A percentile compares a stretch with the other conserved stretches of the same genome.
Conservation (phyloP, 2,113 vertebrate species). For the Notarius lentiginosus region DNA sequence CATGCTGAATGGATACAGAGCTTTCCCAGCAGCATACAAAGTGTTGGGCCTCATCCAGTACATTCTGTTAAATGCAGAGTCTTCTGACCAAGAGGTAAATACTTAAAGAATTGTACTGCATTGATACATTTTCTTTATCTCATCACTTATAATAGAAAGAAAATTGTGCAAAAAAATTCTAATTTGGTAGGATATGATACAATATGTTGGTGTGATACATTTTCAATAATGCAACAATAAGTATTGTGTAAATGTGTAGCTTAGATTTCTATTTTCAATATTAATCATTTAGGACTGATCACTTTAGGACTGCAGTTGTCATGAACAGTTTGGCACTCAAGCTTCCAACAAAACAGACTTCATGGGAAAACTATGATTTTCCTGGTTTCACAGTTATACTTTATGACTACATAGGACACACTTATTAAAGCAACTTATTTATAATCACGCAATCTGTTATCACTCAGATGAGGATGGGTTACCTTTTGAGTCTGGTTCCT, state of each 20-base stretch:
- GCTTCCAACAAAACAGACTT: too few species aligned
- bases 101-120: background rate
- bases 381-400: too few species aligned
- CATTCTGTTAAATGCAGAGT: conserved; percentile 66
- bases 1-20: conserved; percentile 74
- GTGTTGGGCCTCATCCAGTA: conserved; percentile 73
- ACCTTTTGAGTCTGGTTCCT: too few species aligned
- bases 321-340: too few species aligned
- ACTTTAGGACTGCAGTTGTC: too few species aligned
- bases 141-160: background rate
- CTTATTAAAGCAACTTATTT: too few species aligned
- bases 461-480: too few species aligned
- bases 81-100: conserved; percentile 54
- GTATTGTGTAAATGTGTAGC: background rate
- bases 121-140: background rate
- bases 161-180: background rate
- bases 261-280: background rate
- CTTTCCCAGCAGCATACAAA: conserved; percentile 71
- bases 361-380: too few species aligned
- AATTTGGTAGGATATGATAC: background rate
- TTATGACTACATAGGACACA: too few species aligned
- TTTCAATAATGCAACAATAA: background rate
- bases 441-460: too few species aligned
- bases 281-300: too few species aligned
- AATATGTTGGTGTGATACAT: background rate